Evolutionary conservation across 2,113 vertebrate genomes (phyloP), one percentile per base, ranked within the genome.

Genomic region (Gorsachius goisagi): DNA sequence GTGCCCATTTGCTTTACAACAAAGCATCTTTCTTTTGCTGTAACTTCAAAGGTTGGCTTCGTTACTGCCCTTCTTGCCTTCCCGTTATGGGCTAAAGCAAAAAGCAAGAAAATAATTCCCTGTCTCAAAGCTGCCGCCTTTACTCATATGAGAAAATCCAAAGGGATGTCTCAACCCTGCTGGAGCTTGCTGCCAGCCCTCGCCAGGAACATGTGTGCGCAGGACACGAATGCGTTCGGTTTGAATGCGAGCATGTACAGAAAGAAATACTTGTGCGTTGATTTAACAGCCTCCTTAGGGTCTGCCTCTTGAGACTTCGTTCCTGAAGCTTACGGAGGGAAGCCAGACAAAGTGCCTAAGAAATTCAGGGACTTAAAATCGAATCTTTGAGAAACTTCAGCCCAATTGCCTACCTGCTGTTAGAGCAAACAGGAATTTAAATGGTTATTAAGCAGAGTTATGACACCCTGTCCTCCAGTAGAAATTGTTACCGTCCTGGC

Each of bases 201-300:
- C 9, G 30, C 26, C 39, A 5, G n/a, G 45, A 17, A 39, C 39
- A 18, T 3, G 41, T 9, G 2, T 24, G 72, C 2, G 45, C 39
- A 28, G 66, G 44, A 23, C n/a, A 2, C 0, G 1, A 14, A 9
- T 5, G 16, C 5, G 9, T 44, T 49, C 1, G 21, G 12, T 45
- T 30, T 22, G 50, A 41, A 17, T 9, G 4, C 3, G 30, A 47
- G 55, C 49, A 2, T 1, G 11, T n/a, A 21, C 10, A 35, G 60
- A 13, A 52, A 27, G 66, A 37, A 56, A 35, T 12, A 13, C 16
- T 28, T 32, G 64, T 16, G 58, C 7, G 6, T 28, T 26, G 71
- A 14, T 78, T 41, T 30, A 30, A 11, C 58, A 9, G 39, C 69
- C n/a, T n/a, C 41, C 22, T 5, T 6, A 2, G 55, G 55, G 7